Evolutionary conservation across 2,888 invertebrate species (phyloP).

Genomic region (Nomada fucata): DNA sequence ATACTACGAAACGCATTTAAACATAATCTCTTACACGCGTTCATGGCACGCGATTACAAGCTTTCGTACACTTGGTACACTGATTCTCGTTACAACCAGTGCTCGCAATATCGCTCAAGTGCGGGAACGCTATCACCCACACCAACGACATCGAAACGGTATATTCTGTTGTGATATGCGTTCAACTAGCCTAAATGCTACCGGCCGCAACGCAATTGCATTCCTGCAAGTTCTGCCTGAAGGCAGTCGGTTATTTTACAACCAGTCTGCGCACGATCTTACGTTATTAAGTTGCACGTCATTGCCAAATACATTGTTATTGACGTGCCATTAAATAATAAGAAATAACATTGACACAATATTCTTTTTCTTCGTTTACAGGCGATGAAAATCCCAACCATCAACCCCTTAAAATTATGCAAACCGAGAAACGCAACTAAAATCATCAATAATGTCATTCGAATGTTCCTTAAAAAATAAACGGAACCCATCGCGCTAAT

Average conservation of each 20-base stretch:
- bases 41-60: not conserved
- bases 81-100: slow-evolving; percentile 8
- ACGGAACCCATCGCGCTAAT: too few species aligned
- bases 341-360: too few species aligned
- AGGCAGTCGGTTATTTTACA: slow-evolving; percentile 36
- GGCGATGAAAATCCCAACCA: too few species aligned
- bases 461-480: too few species aligned
- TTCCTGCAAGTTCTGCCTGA: slow-evolving; percentile 30
- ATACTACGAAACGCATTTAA: slow-evolving; percentile 18
- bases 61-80: not conserved
- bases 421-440: too few species aligned
- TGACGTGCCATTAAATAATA: too few species aligned
- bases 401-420: too few species aligned
- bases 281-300: not conserved
- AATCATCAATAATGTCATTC: too few species aligned
- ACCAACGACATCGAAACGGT: slow-evolving; percentile 29
- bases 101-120: slow-evolving; percentile 15
- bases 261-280: not conserved
- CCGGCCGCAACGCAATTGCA: slow-evolving; percentile 39
- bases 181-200: slow-evolving; percentile 46
- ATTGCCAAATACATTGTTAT: too few species aligned
- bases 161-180: slow-evolving; percentile 32
- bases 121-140: slow-evolving; percentile 42
- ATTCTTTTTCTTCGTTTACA: too few species aligned
- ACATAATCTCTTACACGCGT: not conserved